Evolutionary conservation across 2,797 vertebrate genomes (phyloP).

Genomic region (Buphagus erythrorhynchus): DNA sequence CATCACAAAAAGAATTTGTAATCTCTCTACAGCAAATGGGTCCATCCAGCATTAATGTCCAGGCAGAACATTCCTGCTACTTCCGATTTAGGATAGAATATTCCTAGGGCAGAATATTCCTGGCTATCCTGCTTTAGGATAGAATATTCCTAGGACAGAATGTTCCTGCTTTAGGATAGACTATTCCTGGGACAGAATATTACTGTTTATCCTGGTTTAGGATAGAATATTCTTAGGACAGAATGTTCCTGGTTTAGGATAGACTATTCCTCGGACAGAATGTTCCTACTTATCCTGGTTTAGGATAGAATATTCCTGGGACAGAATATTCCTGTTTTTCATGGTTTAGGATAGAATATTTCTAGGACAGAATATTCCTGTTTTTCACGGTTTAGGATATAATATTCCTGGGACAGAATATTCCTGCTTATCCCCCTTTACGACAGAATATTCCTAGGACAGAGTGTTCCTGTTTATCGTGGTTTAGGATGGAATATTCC

Average conservation of each 20-base stretch:
- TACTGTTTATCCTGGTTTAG: not conserved
- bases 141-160: not conserved
- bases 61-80: not conserved
- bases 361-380: not conserved
- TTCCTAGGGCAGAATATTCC: not conserved
- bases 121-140: rapidly evolving
- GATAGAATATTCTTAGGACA: not conserved
- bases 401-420: too few relatives aligned
- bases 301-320: too few relatives aligned
- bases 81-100: too few relatives aligned
- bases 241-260: not conserved
- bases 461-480: not conserved
- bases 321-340: too few relatives aligned
- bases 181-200: too few relatives aligned
- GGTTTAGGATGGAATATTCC: not conserved
- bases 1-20: not conserved
- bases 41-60: too few relatives aligned
- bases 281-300: rapidly evolving
- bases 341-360: not conserved
- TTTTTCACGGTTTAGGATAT: too few relatives aligned
- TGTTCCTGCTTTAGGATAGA: too few relatives aligned
- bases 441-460: not conserved
- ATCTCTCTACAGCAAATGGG: rapidly evolving
- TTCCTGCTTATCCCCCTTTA: rapidly evolving
- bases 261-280: not conserved